Base-by-base conservation (phyloP, 2,888 invertebrate genomes). In the Sympetrum striolatum region DNA sequence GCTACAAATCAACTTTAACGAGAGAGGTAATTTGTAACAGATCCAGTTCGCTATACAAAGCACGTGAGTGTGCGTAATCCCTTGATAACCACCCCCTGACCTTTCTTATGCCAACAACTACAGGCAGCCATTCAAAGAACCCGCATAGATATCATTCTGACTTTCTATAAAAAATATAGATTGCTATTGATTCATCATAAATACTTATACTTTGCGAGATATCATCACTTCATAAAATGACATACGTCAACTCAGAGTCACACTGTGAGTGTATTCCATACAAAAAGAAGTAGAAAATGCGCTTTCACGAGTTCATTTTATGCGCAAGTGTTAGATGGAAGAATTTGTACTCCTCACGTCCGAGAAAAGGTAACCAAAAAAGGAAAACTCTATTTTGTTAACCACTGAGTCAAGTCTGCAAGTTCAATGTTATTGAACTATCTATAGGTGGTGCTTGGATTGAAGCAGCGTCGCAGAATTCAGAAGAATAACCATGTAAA, bases 61-160 rank as follows among this genome's bases (percentile, higher is more conserved):
- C 86, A 86, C 86, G 86, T 86, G 86, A 86, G 86, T 39, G 64
- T 86, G 86, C 86, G 86, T 86, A 86, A 86, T 64, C 86, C 60
- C n/a, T 22, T 86, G 86, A 86, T 86, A 86, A 64, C 86, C 86
- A 86, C 60, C 86, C 86, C 86, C 64, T 35, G 64, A 64, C 86
- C 60, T 60, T 86, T 58, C 60, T 60, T 86, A 86, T 86, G 60
- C 86, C 60, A 86, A 86, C 86, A 86, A 86, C 64, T 64, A 48
- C 60, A 86, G 64, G 86, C 86, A 64, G 60, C 60, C 48, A 64
- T 86, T 58, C 39, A 86, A 64, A 86, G 37, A 53, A 4, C 60
- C 64, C 22, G 60, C 37, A 10, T 37, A 35, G n/a, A 39, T 22
- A 35, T 25, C 31, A 60, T 64, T 37, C 14, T 35, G 22, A 60